These are phyloP conservation scores for Acropora tenuis DNA, from an alignment of 64 coral and sea anemone species.

Conservation along the genomic window DNA sequence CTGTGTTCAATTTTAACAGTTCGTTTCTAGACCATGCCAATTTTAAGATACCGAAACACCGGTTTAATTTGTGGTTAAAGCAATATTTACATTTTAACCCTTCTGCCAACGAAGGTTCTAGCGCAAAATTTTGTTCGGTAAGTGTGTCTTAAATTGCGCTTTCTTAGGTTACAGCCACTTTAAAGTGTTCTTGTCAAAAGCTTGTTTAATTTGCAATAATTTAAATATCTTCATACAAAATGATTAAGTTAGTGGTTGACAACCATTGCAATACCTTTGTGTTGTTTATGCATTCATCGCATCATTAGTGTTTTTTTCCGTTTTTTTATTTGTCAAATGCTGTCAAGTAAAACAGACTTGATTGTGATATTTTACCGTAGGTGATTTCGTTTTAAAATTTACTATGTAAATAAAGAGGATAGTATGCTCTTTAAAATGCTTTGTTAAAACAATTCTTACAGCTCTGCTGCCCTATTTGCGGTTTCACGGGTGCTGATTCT, in stretches of 20 bases:
- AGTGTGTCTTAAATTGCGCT: neutral
- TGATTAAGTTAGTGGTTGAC: neutral
- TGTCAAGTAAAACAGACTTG: too few species aligned
- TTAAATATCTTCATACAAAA: neutral
- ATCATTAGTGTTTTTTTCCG: too few species aligned
- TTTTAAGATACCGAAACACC: slow-evolving; percentile 3
- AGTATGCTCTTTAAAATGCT: too few species aligned
- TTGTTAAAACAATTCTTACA: neutral
- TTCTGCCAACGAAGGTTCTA: neutral
- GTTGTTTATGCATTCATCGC: neutral
- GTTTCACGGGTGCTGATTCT: neutral
- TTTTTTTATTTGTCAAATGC: too few species aligned
- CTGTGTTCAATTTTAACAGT: neutral
- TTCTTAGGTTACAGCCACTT: neutral
- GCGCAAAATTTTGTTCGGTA: neutral
- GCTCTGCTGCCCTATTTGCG: neutral
- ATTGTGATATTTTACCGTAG: too few species aligned
- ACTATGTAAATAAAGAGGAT: too few species aligned
- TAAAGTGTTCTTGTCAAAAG: neutral
- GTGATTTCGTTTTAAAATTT: too few species aligned
- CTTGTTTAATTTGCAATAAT: neutral
- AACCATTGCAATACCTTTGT: neutral
- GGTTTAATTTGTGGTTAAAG: slow-evolving; percentile 31
- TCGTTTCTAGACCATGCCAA: neutral
- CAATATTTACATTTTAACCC: neutral